Evolutionary conservation across 2,888 invertebrate genomes (phyloP).

Genomic region (Lysandra bellargus): DNA sequence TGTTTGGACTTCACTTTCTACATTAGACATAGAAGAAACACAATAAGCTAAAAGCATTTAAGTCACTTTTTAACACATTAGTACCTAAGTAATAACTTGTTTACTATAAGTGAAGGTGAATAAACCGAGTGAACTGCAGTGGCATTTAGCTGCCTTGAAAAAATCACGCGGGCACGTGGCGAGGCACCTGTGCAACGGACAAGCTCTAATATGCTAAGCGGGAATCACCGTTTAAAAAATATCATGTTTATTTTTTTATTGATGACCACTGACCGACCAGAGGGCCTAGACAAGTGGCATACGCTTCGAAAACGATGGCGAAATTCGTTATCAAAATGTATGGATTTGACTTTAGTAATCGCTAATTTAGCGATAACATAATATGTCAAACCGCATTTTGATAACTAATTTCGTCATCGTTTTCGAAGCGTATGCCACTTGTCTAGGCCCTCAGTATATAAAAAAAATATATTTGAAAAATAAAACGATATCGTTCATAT

Average conservation of each 20-base stretch:
- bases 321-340: too few species aligned
- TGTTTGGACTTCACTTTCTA: too few species aligned
- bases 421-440: too few species aligned
- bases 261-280: background rate
- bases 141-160: constrained; percentile 52
- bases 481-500: background rate
- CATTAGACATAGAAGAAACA: background rate
- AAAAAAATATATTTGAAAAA: background rate
- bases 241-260: background rate
- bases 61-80: constrained; percentile 1
- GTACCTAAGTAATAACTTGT: background rate
- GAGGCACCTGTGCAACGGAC: constrained; percentile 46
- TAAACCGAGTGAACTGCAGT: constrained; percentile 48
- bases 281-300: too few species aligned
- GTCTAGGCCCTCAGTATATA: background rate
- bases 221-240: constrained; percentile 21
- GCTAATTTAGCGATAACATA: too few species aligned
- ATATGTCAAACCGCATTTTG: too few species aligned
- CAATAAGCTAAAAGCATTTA: background rate
- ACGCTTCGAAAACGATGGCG: too few species aligned
- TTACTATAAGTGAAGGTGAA: constrained; percentile 44
- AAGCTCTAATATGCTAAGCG: background rate
- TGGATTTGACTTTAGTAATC: too few species aligned
- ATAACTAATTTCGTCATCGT: too few species aligned
- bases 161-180: constrained; percentile 51